phyloP scores from a whole-genome alignment of 2,888 invertebrate genomes.

The Apamea epomidion region DNA sequence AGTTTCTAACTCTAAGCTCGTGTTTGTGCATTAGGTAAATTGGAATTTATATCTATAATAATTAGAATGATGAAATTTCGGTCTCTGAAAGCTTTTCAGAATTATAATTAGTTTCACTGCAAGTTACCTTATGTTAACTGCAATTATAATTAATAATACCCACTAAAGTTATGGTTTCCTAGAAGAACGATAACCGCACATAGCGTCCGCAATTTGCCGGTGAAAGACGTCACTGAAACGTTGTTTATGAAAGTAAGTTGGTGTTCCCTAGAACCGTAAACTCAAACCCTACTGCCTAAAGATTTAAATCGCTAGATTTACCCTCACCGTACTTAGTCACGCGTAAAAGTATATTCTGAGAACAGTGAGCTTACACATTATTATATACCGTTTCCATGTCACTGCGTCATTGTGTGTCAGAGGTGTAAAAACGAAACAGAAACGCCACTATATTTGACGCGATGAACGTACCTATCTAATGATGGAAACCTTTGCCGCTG shows the following conservation, averaged over 20 bases:
- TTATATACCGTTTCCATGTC: neutral
- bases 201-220: neutral
- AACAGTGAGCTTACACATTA: neutral
- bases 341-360: neutral
- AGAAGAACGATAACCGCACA: neutral
- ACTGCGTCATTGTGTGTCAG: neutral
- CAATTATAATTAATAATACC: neutral
- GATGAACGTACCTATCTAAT: neutral
- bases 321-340: neutral
- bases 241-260: neutral
- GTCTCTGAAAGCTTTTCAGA: neutral
- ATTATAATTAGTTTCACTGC: neutral
- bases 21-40: conserved; percentile 53
- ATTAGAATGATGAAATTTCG: neutral
- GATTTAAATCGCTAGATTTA: neutral
- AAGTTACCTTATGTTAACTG: neutral
- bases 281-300: neutral
- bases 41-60: conserved; percentile 29
- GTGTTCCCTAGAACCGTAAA: neutral
- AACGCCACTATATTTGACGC: neutral
- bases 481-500: neutral
- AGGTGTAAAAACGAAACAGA: neutral
- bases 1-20: conserved; percentile 51
- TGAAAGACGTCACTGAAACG: neutral
- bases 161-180: neutral